phyloP scores from a whole-genome alignment of 64 coral and sea anemone species.

The Montipora cactus region DNA sequence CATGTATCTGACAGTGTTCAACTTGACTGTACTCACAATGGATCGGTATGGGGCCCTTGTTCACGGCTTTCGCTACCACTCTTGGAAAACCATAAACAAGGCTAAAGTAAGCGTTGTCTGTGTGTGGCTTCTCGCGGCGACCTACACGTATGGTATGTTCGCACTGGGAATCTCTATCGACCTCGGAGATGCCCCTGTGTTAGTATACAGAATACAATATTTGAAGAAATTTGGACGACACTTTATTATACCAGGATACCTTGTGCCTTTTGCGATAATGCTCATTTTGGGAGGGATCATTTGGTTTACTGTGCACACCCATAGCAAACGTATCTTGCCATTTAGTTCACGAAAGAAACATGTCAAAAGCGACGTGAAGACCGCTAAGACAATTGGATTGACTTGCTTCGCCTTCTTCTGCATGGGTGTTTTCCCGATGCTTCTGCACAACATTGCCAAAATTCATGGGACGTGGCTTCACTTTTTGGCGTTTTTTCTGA shows the following conservation, averaged over 20 bases:
- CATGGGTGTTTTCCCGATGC: conserved; percentile 71
- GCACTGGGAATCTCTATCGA: conserved; percentile 63
- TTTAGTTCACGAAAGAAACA: neutral
- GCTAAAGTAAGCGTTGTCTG: conserved; percentile 51
- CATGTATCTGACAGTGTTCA: conserved; percentile 65
- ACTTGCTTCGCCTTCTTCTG: conserved; percentile 63
- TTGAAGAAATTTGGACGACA: conserved; percentile 74
- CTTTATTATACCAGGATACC: conserved; percentile 60
- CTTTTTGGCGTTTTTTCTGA: conserved; percentile 74
- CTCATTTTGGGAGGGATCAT: conserved; percentile 52
- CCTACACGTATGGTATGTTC: conserved; percentile 67
- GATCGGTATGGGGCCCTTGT: conserved; percentile 81
- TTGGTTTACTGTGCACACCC: conserved; percentile 54
- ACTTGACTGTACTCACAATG: conserved; percentile 69
- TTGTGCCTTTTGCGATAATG: conserved; percentile 65
- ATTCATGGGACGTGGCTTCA: conserved; percentile 71
- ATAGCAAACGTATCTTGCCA: conserved; percentile 21
- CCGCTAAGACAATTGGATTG: conserved; percentile 75
- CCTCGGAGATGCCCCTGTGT: conserved; percentile 71
- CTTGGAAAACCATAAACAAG: conserved; percentile 76
- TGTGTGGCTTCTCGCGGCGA: conserved; percentile 40
- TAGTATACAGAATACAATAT: conserved; percentile 66
- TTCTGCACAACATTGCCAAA: conserved; percentile 64
- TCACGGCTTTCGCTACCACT: conserved; percentile 76
- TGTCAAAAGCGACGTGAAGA: conserved; percentile 66